Conservation (phyloP, 2,797 vertebrate genomes). For the Dendrocincla tyrannina region DNA sequence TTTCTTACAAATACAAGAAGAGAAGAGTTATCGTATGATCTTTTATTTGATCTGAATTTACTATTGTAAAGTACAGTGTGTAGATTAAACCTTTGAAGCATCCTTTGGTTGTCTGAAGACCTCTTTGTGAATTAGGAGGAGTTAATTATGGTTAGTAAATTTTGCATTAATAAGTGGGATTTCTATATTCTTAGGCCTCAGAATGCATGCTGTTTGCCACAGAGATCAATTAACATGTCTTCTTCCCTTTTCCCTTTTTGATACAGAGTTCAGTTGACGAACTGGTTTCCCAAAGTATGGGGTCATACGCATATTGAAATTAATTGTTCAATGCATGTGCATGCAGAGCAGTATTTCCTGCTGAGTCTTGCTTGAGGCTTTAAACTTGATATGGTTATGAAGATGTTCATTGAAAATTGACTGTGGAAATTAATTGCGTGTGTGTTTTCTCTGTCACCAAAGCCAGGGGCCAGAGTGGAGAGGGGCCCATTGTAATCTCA, state of each 20-base stretch:
- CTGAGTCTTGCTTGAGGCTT: slow-evolving; percentile 7
- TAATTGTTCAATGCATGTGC: neutral
- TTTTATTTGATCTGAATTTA: slow-evolving; percentile 9
- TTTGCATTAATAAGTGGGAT: neutral
- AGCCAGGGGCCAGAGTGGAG: neutral
- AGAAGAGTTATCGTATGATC: neutral
- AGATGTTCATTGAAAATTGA: slow-evolving; percentile 9
- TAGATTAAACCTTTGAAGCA: neutral
- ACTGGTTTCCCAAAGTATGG: neutral
- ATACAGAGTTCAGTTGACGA: neutral
- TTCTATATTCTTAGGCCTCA: neutral
- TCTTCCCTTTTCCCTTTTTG: neutral
- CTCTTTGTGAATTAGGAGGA: neutral
- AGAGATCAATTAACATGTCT: neutral
- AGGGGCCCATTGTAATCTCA: neutral
- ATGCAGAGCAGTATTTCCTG: neutral
- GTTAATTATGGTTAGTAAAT: neutral
- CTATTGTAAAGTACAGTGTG: neutral
- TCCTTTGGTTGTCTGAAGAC: neutral
- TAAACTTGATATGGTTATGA: neutral
- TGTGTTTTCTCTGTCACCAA: neutral
- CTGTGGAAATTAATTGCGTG: neutral
- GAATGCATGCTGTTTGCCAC: neutral
- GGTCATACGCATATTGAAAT: neutral
- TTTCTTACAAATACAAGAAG: neutral